Percentiles rank a stretch among this genome's conserved stretches.
Conservation (phyloP, 2,113 vertebrate genomes). For the Rallus limicola region DNA sequence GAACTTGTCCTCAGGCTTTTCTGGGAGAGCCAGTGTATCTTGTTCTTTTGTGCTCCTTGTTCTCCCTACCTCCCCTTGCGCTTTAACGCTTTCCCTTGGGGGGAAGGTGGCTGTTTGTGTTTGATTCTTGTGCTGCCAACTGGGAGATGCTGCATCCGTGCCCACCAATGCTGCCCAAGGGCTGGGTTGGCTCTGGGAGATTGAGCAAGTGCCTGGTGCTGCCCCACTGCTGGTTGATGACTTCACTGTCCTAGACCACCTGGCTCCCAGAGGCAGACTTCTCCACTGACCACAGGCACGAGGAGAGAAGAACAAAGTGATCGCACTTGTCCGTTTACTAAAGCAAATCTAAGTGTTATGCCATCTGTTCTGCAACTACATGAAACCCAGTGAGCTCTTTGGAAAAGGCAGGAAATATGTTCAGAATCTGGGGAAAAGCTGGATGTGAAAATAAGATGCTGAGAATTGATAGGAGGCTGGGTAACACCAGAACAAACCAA, state of each 20-base stretch:
- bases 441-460: constrained; percentile 20
- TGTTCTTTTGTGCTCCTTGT: not conserved
- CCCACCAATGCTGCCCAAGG: not conserved
- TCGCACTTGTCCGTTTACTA: not conserved
- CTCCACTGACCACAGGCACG: not conserved
- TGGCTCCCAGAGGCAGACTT: not conserved
- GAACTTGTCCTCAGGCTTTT: constrained; percentile 28
- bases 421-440: not conserved
- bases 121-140: not conserved
- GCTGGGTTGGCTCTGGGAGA: not conserved
- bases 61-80: not conserved
- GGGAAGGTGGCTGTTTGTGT: rapidly evolving
- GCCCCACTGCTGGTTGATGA: not conserved
- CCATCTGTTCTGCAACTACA: constrained; percentile 35
- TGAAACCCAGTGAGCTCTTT: not conserved
- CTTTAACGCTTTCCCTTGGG: not conserved
- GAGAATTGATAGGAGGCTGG: not conserved
- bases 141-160: not conserved
- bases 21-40: not conserved
- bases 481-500: not conserved
- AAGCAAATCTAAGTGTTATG: not conserved
- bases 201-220: rapidly evolving
- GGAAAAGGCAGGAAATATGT: constrained; percentile 7
- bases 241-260: not conserved
- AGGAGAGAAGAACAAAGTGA: not conserved